phyloP scores from a whole-genome alignment of 2,797 vertebrate species.

The Adrianichthys oophorus region DNA sequence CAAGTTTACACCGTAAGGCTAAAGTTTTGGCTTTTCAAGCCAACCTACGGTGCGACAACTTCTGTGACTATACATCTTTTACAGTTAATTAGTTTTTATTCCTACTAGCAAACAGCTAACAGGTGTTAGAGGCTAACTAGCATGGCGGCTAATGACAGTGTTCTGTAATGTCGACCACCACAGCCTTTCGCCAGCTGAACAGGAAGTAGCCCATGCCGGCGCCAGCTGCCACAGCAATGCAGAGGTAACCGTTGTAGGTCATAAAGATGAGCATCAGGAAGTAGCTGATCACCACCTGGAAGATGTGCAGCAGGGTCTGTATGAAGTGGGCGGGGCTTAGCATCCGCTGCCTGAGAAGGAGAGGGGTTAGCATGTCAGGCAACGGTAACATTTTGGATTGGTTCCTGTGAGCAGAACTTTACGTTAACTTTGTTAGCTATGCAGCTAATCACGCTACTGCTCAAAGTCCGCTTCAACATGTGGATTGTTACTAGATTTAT shows the following conservation, averaged over 20 bases:
- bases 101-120: conserved; percentile 15
- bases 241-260: conserved; percentile 97
- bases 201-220: conserved; percentile 94
- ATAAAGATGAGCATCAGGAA: conserved; percentile 98
- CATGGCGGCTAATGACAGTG: conserved; percentile 85
- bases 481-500: too few species aligned
- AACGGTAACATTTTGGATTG: too few species aligned
- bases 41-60: conserved; percentile 13
- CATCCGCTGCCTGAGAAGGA: conserved; percentile 87
- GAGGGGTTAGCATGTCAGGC: not conserved
- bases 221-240: conserved; percentile 89
- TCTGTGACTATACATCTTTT: conserved; percentile 12
- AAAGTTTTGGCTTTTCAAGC: conserved; percentile 1
- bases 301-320: conserved; percentile 90
- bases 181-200: conserved; percentile 97
- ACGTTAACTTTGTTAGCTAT: too few species aligned
- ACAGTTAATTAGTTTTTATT: not conserved
- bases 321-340: conserved; percentile 89
- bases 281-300: conserved; percentile 96
- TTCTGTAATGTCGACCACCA: conserved; percentile 97
- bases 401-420: too few species aligned
- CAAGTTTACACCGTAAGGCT: not conserved
- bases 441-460: too few species aligned
- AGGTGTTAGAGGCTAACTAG: conserved; percentile 2
- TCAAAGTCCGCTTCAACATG: too few species aligned